Conservation (phyloP, 2,888 invertebrate genomes). For the Conchocele bisecta region DNA sequence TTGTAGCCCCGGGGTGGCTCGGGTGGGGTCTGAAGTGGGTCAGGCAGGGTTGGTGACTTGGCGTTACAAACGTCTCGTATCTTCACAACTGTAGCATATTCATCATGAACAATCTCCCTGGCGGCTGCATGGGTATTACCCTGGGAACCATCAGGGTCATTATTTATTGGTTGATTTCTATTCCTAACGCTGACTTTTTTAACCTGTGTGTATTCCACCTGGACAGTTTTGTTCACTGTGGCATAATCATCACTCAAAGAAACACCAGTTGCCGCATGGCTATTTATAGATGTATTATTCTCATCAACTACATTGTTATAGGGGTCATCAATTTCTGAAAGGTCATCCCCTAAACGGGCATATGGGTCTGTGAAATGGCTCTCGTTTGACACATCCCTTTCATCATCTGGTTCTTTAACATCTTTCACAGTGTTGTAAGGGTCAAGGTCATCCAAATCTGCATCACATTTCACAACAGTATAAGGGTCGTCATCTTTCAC, state of each 20-base stretch:
- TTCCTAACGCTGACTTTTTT: slow-evolving; percentile 28
- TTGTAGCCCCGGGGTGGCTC: slow-evolving; percentile 60
- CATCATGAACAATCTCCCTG: slow-evolving; percentile 36
- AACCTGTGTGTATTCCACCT: slow-evolving; percentile 57
- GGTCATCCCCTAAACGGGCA: slow-evolving; percentile 50
- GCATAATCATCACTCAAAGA: slow-evolving; percentile 47
- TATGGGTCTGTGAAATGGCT: slow-evolving; percentile 49
- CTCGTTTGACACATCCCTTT: slow-evolving; percentile 60
- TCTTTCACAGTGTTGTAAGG: slow-evolving; percentile 52
- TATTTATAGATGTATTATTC: slow-evolving; percentile 4
- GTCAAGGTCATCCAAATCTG: slow-evolving; percentile 41
- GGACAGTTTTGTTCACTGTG: slow-evolving; percentile 36
- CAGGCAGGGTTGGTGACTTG: neutral
- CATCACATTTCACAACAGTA: neutral
- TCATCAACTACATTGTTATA: slow-evolving; percentile 56
- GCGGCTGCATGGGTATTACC: neutral
- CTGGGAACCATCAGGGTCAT: neutral
- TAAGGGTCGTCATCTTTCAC: slow-evolving; percentile 57
- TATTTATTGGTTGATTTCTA: neutral
- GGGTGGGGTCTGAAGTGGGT: slow-evolving; percentile 14
- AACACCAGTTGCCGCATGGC: slow-evolving; percentile 7
- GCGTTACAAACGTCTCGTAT: slow-evolving; percentile 28
- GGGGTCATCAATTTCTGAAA: slow-evolving; percentile 57
- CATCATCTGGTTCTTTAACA: slow-evolving; percentile 40
- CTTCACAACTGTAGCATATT: slow-evolving; percentile 65